Base-by-base conservation (phyloP, 2,797 vertebrate species). In the Macropodus opercularis region DNA sequence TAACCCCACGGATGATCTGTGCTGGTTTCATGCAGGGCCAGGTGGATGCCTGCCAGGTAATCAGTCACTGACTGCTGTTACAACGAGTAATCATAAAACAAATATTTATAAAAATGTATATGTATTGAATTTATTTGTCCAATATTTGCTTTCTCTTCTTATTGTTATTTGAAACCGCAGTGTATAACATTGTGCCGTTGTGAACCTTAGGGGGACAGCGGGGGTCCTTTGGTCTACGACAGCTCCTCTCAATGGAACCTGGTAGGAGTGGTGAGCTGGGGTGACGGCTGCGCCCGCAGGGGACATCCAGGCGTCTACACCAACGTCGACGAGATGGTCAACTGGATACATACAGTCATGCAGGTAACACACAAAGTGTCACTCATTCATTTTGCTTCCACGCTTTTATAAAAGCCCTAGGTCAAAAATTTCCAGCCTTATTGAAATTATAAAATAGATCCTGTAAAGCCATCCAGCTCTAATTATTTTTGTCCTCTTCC, bases 221-320 rank as follows among this genome's bases (percentile, higher is more conserved):
- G 96, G 0, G 96, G 97, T 4, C 95, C 96, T 22, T 83, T 98
- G 78, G 95, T 96, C 53, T 87, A 92, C 75, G 11, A 63, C 0
- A 61, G 35, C 2, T 18, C 76, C 0, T 9, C 41, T 8, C 53
- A 15, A 12, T 95, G 82, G 94, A 76, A 88, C 54, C 77, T 94
- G 77, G 90, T 93, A 2, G 96, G 96, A 36, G 92, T 98, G 7
- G 95, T 98, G 75, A 98, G 96, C 84, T 98, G 96, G 96, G 97
- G 96, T 0, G 63, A 93, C 0, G 97, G 97, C 83, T 98, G 97
- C 12, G 97, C 92, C 2, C 82, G 87, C 4, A 65, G 80, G 17
- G 67, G 58, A 26, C 88, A 70, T 0, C 95, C 95, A 0, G 96
- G 97, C 0, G 95, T 98, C 35, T 98, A 97, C 86, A 83, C 87